Percentiles rank a stretch among this genome's conserved stretches.
These are phyloP conservation scores for Acrocephalus kingi DNA, from an alignment of 2,113 vertebrate species.

Conservation along the genomic window DNA sequence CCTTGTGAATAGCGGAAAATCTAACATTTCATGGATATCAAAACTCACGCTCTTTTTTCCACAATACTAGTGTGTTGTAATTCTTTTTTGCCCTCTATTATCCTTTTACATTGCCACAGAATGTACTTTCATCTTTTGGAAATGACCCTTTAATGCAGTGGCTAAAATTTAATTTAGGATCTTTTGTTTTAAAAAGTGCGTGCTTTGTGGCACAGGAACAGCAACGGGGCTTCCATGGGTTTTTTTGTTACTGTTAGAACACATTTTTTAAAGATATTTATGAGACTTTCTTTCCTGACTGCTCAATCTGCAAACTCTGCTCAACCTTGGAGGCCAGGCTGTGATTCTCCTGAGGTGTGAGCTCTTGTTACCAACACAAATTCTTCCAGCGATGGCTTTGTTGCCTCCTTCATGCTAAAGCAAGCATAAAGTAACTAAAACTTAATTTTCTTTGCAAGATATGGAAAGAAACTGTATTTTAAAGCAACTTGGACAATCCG, in stretches of 20 bases:
- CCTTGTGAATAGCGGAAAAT: slow-evolving; percentile 65
- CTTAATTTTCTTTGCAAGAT: not conserved
- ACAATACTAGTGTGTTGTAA: slow-evolving; percentile 25
- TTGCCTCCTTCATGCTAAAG: not conserved
- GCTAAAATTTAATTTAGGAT: slow-evolving; percentile 36
- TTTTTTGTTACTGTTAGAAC: not conserved
- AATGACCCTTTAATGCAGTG: slow-evolving; percentile 16
- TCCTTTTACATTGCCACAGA: slow-evolving; percentile 20
- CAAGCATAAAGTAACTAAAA: not conserved
- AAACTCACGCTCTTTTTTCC: slow-evolving; percentile 13
- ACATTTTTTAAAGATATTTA: not conserved
- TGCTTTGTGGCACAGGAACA: not conserved
- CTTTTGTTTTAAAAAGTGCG: not conserved
- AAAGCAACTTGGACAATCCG: not conserved
- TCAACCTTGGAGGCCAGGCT: not conserved
- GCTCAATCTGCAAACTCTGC: not conserved
- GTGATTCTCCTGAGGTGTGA: not conserved
- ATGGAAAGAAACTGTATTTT: not conserved
- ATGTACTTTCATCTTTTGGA: slow-evolving; percentile 46
- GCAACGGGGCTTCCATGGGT: not conserved
- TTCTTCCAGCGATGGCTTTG: not conserved
- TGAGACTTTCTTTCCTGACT: not conserved
- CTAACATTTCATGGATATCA: slow-evolving; percentile 67
- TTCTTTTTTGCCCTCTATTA: slow-evolving; percentile 43
- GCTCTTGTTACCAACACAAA: not conserved